Evolutionary conservation across 64 coral and sea anemone species (phyloP), one percentile per base, ranked within the genome.

Genomic region (Dendrophyllia cribrosa): DNA sequence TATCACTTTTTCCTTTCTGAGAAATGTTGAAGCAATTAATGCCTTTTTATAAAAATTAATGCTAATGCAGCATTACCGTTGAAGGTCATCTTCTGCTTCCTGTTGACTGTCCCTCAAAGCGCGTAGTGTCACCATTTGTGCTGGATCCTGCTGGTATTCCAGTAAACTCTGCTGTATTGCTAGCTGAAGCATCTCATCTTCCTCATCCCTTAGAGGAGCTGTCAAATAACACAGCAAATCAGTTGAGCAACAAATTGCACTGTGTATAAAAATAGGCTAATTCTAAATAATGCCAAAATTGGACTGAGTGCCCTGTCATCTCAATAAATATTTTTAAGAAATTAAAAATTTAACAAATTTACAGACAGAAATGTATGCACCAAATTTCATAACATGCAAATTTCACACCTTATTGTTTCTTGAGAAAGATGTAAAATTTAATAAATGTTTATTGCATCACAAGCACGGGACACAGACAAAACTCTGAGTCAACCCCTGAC

Each of bases 91-190:
- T 13, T 98, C 89, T 15, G 45, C 58, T n/a, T 83, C 71, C 58
- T 71, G 74, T 10, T 48, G 70, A 24, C 90, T 88, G 43, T 91
- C 77, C 60, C 26, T 80, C 68, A 72, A 25, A 69, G 85, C 45
- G 24, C 75, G 74, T 23, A 66, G 68, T 17, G 86, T 75, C 19
- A 80, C 77, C 51, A 75, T 84, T 44, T 93, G 82, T 44, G 45
- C 68, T 59, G 83, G 43, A 7, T 90, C 89, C 11, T 79, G 83
- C 23, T 79, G 43, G 70, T 95, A 98, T 75, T 98, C 93, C 9
- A 95, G 59, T 43, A 99, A 76, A 77, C 97, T 99, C 24, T 99
- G 97, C 64, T 96, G 97, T 48, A 99, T 99, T 22, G 94, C 97
- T 44, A 99, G 58, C 70, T 96, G 97, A 9, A 99, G 51, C 52